Base-by-base conservation (phyloP, 2,113 vertebrate genomes). In the Amia ocellicauda region DNA sequence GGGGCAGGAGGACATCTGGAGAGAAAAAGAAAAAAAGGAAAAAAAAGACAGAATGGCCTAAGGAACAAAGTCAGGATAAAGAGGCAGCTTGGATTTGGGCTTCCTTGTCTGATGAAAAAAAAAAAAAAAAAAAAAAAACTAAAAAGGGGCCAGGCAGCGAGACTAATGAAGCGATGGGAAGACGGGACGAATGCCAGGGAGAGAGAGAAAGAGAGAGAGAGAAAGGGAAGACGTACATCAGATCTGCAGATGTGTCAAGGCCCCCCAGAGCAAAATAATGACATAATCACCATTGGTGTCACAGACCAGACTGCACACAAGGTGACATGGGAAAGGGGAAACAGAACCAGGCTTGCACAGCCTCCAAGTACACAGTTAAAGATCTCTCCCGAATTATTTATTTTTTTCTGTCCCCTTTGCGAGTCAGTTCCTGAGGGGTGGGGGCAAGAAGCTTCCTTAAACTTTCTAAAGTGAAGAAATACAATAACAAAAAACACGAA, bases 201-300 rank as follows among this genome's bases (percentile, higher is more conserved):
- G 87, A 90, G 91, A 93, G 88, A 88, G 89, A 89, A 4, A 24
- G 55, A 41, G 53, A 69, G 74, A 69, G 58, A 69, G 67, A 70
- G 66, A 74, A 66, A 20, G 45, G 49, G 57, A 58, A 91, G 90
- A 91, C 86, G 87, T 84, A 85, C 90, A 90, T 85, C 88, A 86
- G 83, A 80, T 89, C 88, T 92, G 90, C 91, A 92, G 91, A 93
- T 93, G 91, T 90, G 91, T 91, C 90, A 90, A 87, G 89, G 88
- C 88, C 89, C 90, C 78, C 91, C 81, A 88, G 89, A 92, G 91
- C 87, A 91, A 92, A 91, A 92, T 93, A 93, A 93, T 93, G 91
- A 93, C 91, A 93, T 92, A 93, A 93, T 93, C 91, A 92, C 90
- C 91, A 91, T 89, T 89, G 89, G 90, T 92, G 91, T 93, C 90